Percentiles rank a stretch among this genome's conserved stretches.
These are phyloP conservation scores for Thamnophis elegans DNA, from an alignment of 2,797 vertebrate genomes.

Conservation along the genomic window DNA sequence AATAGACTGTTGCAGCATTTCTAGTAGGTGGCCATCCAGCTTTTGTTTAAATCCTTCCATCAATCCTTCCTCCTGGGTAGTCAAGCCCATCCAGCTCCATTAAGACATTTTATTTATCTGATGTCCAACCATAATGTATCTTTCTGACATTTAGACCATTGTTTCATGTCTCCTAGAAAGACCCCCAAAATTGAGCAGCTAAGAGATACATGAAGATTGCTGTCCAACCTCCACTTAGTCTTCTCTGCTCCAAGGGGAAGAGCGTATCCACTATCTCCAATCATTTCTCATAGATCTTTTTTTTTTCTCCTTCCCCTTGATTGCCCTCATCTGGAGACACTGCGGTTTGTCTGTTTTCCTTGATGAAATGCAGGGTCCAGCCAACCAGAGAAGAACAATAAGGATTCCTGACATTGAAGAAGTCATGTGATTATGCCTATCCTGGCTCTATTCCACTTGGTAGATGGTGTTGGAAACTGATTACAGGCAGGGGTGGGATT, in stretches of 20 bases:
- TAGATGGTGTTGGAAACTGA: too few species aligned
- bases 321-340: not conserved
- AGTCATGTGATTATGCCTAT: not conserved
- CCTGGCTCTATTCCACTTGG: too few species aligned
- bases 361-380: not conserved
- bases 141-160: not conserved
- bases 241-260: not conserved
- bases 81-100: not conserved
- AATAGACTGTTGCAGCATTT: too few species aligned
- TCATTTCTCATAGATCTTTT: not conserved
- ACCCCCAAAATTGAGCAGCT: not conserved
- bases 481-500: too few species aligned
- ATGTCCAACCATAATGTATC: not conserved
- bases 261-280: not conserved
- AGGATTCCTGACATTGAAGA: not conserved
- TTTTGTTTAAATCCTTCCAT: not conserved
- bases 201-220: not conserved
- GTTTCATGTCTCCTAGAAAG: not conserved
- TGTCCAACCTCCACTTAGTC: not conserved
- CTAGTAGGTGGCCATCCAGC: too few species aligned
- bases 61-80: not conserved
- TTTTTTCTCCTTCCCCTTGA: not conserved
- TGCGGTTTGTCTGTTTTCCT: not conserved
- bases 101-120: not conserved
- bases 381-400: not conserved